Percentiles rank a stretch among this genome's conserved stretches.
phyloP scores from a whole-genome alignment of 2,797 vertebrate species.

The Ataeniobius toweri region DNA sequence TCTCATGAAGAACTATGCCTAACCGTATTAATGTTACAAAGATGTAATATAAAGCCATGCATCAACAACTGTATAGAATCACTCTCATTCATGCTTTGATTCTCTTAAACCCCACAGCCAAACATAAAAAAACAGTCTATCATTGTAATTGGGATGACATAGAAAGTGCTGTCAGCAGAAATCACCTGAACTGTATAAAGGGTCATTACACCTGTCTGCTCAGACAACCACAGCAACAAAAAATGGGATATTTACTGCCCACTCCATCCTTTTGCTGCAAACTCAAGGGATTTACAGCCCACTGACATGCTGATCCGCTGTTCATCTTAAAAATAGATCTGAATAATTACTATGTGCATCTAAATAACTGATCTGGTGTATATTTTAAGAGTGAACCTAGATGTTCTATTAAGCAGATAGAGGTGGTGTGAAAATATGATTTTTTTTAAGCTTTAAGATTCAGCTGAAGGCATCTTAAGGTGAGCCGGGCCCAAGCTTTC shows the following conservation, averaged over 20 bases:
- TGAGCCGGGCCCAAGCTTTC: background rate
- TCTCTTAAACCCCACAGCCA: slow-evolving; percentile 40
- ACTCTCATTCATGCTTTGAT: slow-evolving; percentile 31
- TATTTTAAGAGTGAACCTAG: background rate
- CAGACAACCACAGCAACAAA: slow-evolving; percentile 11
- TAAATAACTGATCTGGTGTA: background rate
- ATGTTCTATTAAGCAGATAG: background rate
- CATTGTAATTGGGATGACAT: slow-evolving; percentile 35
- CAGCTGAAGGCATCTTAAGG: background rate
- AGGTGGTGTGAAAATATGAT: background rate
- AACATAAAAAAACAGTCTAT: slow-evolving; percentile 23
- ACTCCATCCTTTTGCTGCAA: slow-evolving; percentile 5
- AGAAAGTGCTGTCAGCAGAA: slow-evolving; percentile 14
- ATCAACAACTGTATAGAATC: slow-evolving; percentile 6
- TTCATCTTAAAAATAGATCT: background rate
- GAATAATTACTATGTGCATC: background rate
- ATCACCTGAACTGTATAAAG: slow-evolving; percentile 21
- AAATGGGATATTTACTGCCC: slow-evolving; percentile 15
- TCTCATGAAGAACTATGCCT: background rate
- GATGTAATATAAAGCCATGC: background rate
- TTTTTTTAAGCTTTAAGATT: background rate
- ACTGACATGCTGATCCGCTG: background rate
- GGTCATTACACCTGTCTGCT: slow-evolving; percentile 43
- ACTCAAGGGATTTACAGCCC: background rate
- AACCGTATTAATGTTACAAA: slow-evolving; percentile 5